Evolutionary conservation across 2,797 vertebrate genomes (phyloP).

Genomic region (Synanceia verrucosa): DNA sequence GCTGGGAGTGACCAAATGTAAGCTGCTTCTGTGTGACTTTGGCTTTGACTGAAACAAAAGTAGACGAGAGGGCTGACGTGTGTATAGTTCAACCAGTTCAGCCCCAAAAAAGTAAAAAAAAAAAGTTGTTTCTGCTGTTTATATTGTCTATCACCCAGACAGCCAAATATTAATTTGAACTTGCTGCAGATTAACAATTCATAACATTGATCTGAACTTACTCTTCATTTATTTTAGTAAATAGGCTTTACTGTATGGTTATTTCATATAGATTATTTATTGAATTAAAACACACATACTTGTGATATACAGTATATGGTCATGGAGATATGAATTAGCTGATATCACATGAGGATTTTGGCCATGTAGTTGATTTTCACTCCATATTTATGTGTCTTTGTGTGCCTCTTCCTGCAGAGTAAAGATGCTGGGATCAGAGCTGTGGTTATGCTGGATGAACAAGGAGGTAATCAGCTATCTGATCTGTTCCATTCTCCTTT

Average conservation of each 20-base stretch:
- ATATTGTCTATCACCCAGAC: neutral
- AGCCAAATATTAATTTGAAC: neutral
- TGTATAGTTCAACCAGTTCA: no score
- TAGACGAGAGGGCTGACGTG: no score
- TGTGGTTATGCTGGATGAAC: slow-evolving; percentile 89
- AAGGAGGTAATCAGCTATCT: slow-evolving; percentile 80
- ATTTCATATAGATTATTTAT: no score
- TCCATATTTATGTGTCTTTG: neutral
- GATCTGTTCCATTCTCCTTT: neutral
- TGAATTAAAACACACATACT: no score
- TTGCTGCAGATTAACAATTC: neutral
- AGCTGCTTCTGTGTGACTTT: neutral
- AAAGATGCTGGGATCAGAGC: slow-evolving; percentile 87
- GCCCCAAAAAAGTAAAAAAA: neutral
- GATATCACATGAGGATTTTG: no score
- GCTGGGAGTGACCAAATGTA: neutral
- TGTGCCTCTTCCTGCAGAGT: slow-evolving; percentile 73
- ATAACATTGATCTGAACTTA: neutral
- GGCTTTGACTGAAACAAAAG: neutral
- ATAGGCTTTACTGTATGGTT: no score
- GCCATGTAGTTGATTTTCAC: neutral
- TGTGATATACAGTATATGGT: no score
- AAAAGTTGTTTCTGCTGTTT: neutral
- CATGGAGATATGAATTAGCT: no score
- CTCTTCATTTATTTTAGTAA: neutral